These are phyloP conservation scores for Rambutsinella grinnellia DNA, from an alignment of 2,888 invertebrate species.

Conservation along the genomic window DNA sequence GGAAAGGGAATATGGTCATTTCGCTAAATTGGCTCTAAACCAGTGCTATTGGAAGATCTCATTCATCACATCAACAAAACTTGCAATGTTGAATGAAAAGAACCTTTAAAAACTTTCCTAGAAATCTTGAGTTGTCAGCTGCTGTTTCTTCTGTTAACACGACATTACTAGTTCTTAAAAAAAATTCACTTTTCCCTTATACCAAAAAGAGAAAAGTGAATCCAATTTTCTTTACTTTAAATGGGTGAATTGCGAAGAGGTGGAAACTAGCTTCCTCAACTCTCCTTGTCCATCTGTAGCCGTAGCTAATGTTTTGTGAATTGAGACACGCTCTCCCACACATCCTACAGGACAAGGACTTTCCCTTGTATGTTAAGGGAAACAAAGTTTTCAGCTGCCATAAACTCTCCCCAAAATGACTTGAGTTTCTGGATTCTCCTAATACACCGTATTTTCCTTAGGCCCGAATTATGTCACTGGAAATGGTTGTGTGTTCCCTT, in stretches of 20 bases:
- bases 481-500: slow-evolving; percentile 5
- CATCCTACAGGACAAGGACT: not conserved
- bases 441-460: slow-evolving; percentile 11
- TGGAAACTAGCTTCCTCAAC: too few species aligned
- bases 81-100: slow-evolving; percentile 24
- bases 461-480: slow-evolving; percentile 17
- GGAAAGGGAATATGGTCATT: slow-evolving; percentile 25
- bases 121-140: slow-evolving; percentile 35
- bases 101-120: slow-evolving; percentile 41
- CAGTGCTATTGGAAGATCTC: slow-evolving; percentile 38
- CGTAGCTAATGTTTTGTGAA: not conserved
- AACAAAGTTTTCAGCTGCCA: slow-evolving; percentile 32
- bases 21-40: slow-evolving; percentile 31
- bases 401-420: slow-evolving; percentile 30
- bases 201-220: slow-evolving; percentile 3
- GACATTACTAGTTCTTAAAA: slow-evolving; percentile 9
- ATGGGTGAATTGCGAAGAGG: too few species aligned
- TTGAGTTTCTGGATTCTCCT: slow-evolving; percentile 21
- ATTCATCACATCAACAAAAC: slow-evolving; percentile 49
- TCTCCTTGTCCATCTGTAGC: not conserved
- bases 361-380: not conserved
- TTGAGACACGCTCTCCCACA: not conserved
- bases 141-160: slow-evolving; percentile 43
- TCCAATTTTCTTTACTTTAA: slow-evolving; percentile 32
- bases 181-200: slow-evolving; percentile 1